Evolutionary conservation across 2,113 vertebrate genomes (phyloP), one percentile per base, ranked within the genome.

Genomic region (Thunnus thynnus): DNA sequence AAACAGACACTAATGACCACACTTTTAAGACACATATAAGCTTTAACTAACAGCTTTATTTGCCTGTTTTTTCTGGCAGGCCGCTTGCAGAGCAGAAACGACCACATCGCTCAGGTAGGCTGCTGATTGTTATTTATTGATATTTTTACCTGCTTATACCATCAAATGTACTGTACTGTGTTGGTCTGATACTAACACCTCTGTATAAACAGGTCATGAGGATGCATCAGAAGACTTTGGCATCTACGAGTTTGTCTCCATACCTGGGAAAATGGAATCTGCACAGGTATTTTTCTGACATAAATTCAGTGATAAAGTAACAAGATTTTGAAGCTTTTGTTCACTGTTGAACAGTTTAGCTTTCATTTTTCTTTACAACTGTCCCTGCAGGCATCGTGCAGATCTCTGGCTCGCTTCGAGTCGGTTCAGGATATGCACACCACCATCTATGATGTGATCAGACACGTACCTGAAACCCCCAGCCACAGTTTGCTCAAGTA

Each of bases 191-290:
- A 55, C 79, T 54, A 18, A 61, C 25, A 25, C 12, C 27, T 84
- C 48, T 91, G 12, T 86, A 78, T 84, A 77, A 92, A 75, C 85
- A 98, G 97, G 98, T 85, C 97, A 98, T 56, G 97, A 99, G 92
- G 97, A 96, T 90, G 97, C 97, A 77, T 94, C 94, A 5, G 96
- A 97, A 91, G 98, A 99, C 92, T 99, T 98, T 84, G 98, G 97
- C 58, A 97, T 99, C 88, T 99, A 99, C 44, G 98, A 99, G 91
- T 99, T 99, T 92, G 95, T 99, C 41, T 90, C 96, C 75, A 94
- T 97, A 89, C 97, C 97, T 50, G 96, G 96, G 73, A 94, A 93
- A 91, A 92, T 95, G 80, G 94, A 92, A 27, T 94, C 95, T 32
- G 89, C 95, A 52, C 95, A 94, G 96, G 98, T 99, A 91, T 82